Evolutionary conservation across 2,888 invertebrate species (phyloP), one percentile per base, ranked within the genome.

Genomic region (Ormyrus pomaceus): DNA sequence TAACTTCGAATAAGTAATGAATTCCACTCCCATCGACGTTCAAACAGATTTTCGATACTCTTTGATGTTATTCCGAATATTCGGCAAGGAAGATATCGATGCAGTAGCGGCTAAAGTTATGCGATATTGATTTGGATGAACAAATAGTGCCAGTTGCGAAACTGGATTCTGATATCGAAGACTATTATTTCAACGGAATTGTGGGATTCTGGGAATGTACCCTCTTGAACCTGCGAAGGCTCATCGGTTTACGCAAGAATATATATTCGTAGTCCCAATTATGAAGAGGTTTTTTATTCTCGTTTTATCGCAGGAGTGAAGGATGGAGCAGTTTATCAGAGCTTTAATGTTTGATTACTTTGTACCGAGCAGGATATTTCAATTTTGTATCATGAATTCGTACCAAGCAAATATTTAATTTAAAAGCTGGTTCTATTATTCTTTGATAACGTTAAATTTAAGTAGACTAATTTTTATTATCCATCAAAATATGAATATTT

Each of bases 111-210:
- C 50, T 13, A 65, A 34, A 34, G 34, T 34, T 34, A 34, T 34
- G 4, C 56, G 56, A 74, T 76, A 76, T 76, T 65, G 76, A 76
- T 76, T 76, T 48, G n/a, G 68, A 68, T 59, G 59, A 69, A 61
- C 51, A 76, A 76, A 76, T 74, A 74, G 58, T 45, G 65, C 58
- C 50, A 74, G 58, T 65, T 46, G 50, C 59, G 45, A n/a, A 9
- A 4, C 50, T 50, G 45, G 59, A 62, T 73, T 73, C 55, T 48
- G n/a, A 55, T 58, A 51, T 68, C 48, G 66, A 53, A 51, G 66
- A 53, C 45, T 66, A 68, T 75, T 68, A 68, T 75, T 75, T 68
- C 66, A 75, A 46, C 34, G 53, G 53, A 59, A 68, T 68, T 45
- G 50, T 66, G 66, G 59, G 68, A 75, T 68, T 75, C 59, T 66